Conservation (phyloP, 2,113 vertebrate genomes). For the Protobothrops flavoviridis region DNA sequence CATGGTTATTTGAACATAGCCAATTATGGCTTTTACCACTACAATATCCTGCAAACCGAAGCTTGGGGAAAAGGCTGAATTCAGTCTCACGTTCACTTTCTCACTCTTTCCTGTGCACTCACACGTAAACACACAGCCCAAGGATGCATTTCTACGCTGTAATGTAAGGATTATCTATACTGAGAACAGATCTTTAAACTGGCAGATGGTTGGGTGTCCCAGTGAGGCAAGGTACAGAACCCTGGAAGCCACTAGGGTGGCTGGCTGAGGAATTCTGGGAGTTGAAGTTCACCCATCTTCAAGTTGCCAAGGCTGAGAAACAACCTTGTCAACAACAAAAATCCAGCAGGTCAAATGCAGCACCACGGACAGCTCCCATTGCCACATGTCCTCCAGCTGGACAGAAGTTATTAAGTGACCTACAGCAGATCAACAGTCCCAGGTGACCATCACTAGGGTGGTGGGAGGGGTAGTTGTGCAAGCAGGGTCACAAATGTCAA, state of each 20-base stretch:
- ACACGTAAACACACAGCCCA: not conserved
- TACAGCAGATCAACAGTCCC: not conserved
- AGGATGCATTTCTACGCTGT: not conserved
- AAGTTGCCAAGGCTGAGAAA: not conserved
- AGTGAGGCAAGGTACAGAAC: conserved; percentile 26
- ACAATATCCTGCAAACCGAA: no score
- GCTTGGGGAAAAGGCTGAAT: no score
- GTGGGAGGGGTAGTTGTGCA: not conserved
- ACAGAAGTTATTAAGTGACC: not conserved
- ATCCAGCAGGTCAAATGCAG: not conserved
- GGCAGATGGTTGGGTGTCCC: conserved; percentile 55
- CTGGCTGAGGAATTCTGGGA: not conserved
- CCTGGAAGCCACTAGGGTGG: not conserved
- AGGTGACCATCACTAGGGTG: not conserved
- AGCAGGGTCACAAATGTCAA: not conserved
- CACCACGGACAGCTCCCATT: not conserved
- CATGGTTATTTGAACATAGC: no score
- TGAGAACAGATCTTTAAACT: conserved; percentile 49
- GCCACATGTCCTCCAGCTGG: not conserved
- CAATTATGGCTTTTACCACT: no score
- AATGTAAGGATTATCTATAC: conserved; percentile 1
- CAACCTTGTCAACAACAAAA: not conserved
- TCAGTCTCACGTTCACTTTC: not conserved
- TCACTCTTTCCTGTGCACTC: not conserved
- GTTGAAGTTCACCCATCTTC: not conserved